Evolutionary conservation across 2,888 invertebrate species (phyloP), one percentile per base, ranked within the genome.

Genomic region (Mythimna vitellina): DNA sequence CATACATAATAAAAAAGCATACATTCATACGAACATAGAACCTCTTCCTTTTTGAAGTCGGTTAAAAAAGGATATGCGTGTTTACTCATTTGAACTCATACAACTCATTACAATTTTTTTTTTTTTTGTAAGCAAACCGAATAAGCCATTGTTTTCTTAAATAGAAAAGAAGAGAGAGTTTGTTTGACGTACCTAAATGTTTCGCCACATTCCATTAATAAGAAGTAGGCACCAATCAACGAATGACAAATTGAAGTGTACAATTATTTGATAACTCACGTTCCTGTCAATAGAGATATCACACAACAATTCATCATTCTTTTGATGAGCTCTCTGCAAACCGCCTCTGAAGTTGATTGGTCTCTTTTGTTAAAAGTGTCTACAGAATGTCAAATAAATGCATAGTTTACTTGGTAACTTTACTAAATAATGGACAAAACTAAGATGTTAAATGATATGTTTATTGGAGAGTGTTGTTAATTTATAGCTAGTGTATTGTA

Each of bases 91-190:
- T 29, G 29, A 64, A 54, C 32, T 35, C 38, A 38, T 8, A 38
- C 38, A 38, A 38, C n/a, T 56, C 62, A 67, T 65, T 32, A 51
- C 32, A 62, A 14, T 20, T 14, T 64, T 56, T 58, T 74, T 70
- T 77, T 64, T n/a, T n/a, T n/a, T n/a, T n/a, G n/a, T n/a, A 79
- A 78, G 14, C 76, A 82, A 84, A 65, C 7, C 64, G 73, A 74
- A 82, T 80, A 78, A 80, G 70, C 67, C 72, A 82, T 76, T 81
- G 71, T 83, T 84, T 83, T 81, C 66, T 74, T 76, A 67, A 76
- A 69, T 80, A 77, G 81, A 85, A 86, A 85, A 72, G 80, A 81
- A 89, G 86, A 89, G 86, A 89, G 87, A 88, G 86, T 88, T 82
- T 75, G 80, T 81, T 78, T 49, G 56, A 67, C 53, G 67, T 42